These are phyloP conservation scores for Mormyrus proboscirostris DNA, from an alignment of 2,797 vertebrate species.

Conservation along the genomic window DNA sequence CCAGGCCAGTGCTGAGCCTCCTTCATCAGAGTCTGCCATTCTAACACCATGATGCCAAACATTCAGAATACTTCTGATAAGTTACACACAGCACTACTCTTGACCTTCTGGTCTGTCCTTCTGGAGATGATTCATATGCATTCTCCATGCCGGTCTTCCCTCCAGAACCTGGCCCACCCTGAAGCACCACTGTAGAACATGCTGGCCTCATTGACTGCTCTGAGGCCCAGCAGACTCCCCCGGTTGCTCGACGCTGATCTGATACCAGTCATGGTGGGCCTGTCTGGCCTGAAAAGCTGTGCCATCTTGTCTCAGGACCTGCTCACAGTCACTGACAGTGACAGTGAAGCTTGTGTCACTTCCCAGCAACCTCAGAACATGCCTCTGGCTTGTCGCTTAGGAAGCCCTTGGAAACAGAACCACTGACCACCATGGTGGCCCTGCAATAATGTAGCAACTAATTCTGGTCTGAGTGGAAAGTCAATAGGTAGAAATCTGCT, in stretches of 20 bases:
- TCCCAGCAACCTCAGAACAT: not conserved
- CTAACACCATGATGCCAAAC: not conserved
- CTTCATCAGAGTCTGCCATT: not conserved
- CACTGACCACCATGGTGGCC: conserved; percentile 11
- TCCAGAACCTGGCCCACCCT: not conserved
- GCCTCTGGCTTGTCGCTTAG: not conserved
- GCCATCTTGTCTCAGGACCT: not conserved
- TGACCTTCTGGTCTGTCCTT: not conserved
- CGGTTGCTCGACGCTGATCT: not conserved
- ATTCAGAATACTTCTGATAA: not conserved
- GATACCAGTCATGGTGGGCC: not conserved
- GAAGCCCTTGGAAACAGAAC: not conserved
- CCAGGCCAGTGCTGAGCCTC: not conserved
- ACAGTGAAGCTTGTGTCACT: too few relatives aligned
- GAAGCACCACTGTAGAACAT: not conserved
- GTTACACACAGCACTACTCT: not conserved
- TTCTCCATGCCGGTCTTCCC: not conserved
- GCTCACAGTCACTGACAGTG: not conserved
- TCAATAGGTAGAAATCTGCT: not conserved
- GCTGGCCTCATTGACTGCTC: not conserved
- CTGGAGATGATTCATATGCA: not conserved
- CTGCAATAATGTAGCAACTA: conserved; percentile 23
- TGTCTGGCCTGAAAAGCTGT: not conserved
- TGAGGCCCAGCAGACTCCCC: not conserved
- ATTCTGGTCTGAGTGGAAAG: conserved; percentile 23